A percentile compares a stretch with the other conserved stretches of the same genome.
These are phyloP conservation scores for Stenodera caucasica DNA, from an alignment of 2,888 invertebrate genomes.

Conservation along the genomic window DNA sequence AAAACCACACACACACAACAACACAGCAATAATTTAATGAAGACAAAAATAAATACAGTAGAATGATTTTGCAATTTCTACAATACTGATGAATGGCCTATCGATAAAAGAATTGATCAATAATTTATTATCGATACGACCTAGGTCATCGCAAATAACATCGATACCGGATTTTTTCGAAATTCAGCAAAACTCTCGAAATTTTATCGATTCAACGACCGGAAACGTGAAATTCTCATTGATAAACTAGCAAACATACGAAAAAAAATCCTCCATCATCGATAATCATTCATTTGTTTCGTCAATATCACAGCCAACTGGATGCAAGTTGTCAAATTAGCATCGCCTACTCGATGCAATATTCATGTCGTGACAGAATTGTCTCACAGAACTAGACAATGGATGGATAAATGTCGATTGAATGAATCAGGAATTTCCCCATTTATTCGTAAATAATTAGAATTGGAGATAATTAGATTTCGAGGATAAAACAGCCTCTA, in stretches of 20 bases:
- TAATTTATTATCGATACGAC: background rate
- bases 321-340: too few species aligned
- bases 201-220: background rate
- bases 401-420: background rate
- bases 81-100: background rate
- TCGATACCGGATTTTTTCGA: too few species aligned
- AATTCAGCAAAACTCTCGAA: background rate
- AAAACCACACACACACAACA: too few species aligned
- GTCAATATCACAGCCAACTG: too few species aligned
- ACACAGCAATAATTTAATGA: background rate
- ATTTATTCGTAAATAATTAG: background rate
- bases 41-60: background rate
- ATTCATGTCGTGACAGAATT: background rate
- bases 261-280: too few species aligned
- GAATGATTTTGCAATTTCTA: background rate
- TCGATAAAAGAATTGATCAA: background rate
- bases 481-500: background rate
- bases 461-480: constrained; percentile 1
- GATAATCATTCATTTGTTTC: too few species aligned
- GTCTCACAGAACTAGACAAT: background rate
- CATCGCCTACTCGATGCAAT: too few species aligned
- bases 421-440: background rate
- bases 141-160: constrained; percentile 2
- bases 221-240: background rate
- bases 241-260: too few species aligned